Evolutionary conservation across 2,113 vertebrate species (phyloP).

Genomic region (Sisor rabdophorus): DNA sequence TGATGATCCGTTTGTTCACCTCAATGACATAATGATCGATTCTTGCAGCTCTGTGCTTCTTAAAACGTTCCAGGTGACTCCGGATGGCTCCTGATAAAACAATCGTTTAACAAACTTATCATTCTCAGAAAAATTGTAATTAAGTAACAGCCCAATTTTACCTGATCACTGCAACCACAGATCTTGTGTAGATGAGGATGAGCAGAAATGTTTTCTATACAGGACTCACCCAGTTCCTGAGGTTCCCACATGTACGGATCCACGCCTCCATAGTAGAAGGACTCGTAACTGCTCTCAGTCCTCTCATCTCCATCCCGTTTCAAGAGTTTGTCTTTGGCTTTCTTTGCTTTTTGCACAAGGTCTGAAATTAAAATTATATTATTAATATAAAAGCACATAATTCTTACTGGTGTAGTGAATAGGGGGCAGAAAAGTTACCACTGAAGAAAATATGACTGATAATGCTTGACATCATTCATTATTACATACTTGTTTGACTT

Average conservation of each 20-base stretch:
- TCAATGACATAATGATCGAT: slow-evolving; percentile 98
- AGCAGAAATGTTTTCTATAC: too few relatives aligned
- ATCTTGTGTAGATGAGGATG: too few relatives aligned
- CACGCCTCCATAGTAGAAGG: slow-evolving; percentile 90
- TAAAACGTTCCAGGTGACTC: slow-evolving; percentile 88
- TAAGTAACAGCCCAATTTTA: not conserved
- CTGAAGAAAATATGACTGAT: too few relatives aligned
- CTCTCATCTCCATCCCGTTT: slow-evolving; percentile 86
- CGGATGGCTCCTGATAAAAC: slow-evolving; percentile 72
- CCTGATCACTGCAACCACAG: not conserved
- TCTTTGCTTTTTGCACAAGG: slow-evolving; percentile 92
- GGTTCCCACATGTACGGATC: slow-evolving; percentile 98
- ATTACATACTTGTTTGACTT: too few relatives aligned
- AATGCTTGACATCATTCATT: too few relatives aligned
- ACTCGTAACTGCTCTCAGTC: slow-evolving; percentile 80
- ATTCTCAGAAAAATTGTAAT: not conserved
- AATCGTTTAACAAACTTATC: not conserved
- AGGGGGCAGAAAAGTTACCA: too few relatives aligned
- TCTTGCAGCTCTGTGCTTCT: slow-evolving; percentile 89
- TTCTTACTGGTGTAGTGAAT: too few relatives aligned
- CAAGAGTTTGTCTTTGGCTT: slow-evolving; percentile 90
- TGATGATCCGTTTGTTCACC: slow-evolving; percentile 96
- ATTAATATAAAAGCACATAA: not conserved
- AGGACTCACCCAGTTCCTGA: slow-evolving; percentile 86
- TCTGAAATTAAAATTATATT: slow-evolving; percentile 57